Percentiles rank a stretch among this genome's conserved stretches.
Conservation (phyloP, 2,113 vertebrate genomes). For the Ranitomeya variabilis region DNA sequence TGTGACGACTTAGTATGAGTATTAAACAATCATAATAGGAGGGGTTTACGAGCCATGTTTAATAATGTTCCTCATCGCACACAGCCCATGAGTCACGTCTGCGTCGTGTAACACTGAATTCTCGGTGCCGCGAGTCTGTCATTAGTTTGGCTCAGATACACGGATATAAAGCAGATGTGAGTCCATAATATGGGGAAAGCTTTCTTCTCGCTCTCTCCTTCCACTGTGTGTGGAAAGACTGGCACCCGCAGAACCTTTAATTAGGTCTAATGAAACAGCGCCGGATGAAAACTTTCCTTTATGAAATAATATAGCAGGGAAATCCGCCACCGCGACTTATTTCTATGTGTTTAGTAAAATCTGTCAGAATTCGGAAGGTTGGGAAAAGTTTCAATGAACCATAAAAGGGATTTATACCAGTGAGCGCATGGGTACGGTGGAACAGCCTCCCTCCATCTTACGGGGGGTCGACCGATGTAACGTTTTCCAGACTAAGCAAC, state of each 20-base stretch:
- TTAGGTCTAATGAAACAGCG: conserved; percentile 70
- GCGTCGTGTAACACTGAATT: not conserved
- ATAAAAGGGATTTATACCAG: conserved; percentile 45
- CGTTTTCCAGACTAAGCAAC: conserved; percentile 12
- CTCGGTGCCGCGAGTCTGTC: conserved; percentile 20
- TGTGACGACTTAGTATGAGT: not conserved
- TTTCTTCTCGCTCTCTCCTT: conserved; percentile 59
- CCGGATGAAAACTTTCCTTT: conserved; percentile 40
- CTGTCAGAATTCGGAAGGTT: conserved; percentile 14
- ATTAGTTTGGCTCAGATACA: conserved; percentile 27
- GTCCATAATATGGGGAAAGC: conserved; percentile 58
- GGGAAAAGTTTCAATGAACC: not conserved
- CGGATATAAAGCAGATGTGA: conserved; percentile 62
- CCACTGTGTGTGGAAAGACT: conserved; percentile 64
- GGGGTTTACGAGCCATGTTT: not conserved
- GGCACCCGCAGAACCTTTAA: conserved; percentile 71
- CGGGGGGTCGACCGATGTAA: not conserved
- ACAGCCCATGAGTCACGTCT: conserved; percentile 27
- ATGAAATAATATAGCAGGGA: not conserved
- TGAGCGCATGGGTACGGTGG: not conserved
- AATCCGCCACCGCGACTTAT: not conserved
- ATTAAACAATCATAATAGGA: not conserved
- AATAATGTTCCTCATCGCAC: conserved; percentile 60
- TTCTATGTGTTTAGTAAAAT: conserved; percentile 36
- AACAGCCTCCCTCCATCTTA: not conserved